These are phyloP conservation scores for Zaprionus obscuricornis DNA, from an alignment of 2,888 invertebrate species.

Conservation along the genomic window DNA sequence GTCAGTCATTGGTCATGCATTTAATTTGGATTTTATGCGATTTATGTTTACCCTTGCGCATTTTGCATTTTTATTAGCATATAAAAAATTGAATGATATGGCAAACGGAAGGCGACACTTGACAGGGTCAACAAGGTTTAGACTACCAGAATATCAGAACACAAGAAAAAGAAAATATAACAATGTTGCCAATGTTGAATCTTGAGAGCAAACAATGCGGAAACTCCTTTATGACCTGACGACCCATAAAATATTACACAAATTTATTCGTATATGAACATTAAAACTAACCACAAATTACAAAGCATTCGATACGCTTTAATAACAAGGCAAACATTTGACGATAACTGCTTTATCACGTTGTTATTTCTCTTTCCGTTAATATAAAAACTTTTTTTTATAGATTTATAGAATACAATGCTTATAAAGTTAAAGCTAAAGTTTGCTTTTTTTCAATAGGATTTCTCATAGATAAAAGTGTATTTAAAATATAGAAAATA, in stretches of 20 bases:
- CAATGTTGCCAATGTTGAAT: conserved; percentile 30
- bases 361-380: too few species aligned
- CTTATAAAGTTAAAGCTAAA: too few species aligned
- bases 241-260: conserved; percentile 15
- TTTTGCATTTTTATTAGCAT: conserved; percentile 64
- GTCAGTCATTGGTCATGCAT: conserved; percentile 47
- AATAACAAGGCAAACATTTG: too few species aligned
- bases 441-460: too few species aligned
- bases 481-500: too few species aligned
- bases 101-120: not conserved
- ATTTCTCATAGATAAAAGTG: too few species aligned
- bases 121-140: conserved; percentile 7
- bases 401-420: too few species aligned
- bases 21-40: conserved; percentile 71
- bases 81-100: conserved; percentile 40
- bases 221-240: conserved; percentile 30
- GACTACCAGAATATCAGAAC: conserved; percentile 11
- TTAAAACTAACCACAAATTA: conserved; percentile 27
- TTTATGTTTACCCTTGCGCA: conserved; percentile 60
- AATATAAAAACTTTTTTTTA: too few species aligned
- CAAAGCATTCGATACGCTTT: conserved; percentile 6
- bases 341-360: too few species aligned
- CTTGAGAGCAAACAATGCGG: conserved; percentile 24
- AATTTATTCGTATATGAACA: conserved; percentile 8
- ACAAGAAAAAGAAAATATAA: conserved; percentile 24